phyloP scores from a whole-genome alignment of 2,888 invertebrate genomes.

The Phasia obesa region DNA sequence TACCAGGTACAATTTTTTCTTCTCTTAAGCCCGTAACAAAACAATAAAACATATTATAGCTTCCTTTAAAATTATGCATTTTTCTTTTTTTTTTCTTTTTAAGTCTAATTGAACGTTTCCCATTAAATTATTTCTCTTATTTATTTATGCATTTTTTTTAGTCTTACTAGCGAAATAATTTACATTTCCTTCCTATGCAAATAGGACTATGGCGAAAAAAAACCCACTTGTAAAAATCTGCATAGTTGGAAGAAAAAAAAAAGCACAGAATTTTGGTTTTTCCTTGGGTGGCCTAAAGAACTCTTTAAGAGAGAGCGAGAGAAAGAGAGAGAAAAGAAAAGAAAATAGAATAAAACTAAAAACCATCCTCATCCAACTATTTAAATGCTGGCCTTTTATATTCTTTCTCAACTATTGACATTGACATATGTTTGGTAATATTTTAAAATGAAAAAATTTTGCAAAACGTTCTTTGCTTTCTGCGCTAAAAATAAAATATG shows the following conservation, averaged over 20 bases:
- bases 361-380: conserved; percentile 51
- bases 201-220: conserved; percentile 19
- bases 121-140: conserved; percentile 29
- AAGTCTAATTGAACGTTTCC: conserved; percentile 55
- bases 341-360: not conserved
- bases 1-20: not conserved
- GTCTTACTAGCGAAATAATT: conserved; percentile 39
- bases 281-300: conserved; percentile 28
- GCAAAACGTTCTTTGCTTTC: conserved; percentile 2
- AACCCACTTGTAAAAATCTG: conserved; percentile 39
- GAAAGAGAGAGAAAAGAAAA: not conserved
- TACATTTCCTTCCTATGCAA: conserved; percentile 53
- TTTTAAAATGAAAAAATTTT: conserved; percentile 22
- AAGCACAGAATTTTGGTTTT: conserved; percentile 23
- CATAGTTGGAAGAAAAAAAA: conserved; percentile 20
- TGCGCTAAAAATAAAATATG: conserved; percentile 17
- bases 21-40: not conserved
- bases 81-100: not conserved
- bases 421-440: conserved; percentile 67
- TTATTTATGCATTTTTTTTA: conserved; percentile 39
- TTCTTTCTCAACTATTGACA: conserved; percentile 57
- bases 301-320: not conserved
- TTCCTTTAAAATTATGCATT: conserved; percentile 39
- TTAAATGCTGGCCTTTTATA: conserved; percentile 45
- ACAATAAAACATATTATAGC: not conserved